Evolutionary conservation across 2,797 vertebrate species (phyloP).

Genomic region (Tragopan temminckii): DNA sequence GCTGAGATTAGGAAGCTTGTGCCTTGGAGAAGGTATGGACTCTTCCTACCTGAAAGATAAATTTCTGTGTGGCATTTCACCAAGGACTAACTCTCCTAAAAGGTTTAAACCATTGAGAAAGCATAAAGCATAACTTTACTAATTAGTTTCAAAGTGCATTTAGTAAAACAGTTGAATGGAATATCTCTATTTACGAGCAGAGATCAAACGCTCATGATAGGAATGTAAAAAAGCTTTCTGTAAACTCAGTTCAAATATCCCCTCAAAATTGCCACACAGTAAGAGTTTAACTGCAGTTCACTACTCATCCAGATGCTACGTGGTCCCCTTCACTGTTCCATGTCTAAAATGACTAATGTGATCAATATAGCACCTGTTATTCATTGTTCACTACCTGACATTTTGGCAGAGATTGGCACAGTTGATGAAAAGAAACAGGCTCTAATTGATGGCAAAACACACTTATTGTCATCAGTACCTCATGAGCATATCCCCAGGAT

Average conservation of each 20-base stretch:
- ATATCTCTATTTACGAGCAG: neutral
- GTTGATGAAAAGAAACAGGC: neutral
- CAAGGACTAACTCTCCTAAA: neutral
- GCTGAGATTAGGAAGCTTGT: neutral
- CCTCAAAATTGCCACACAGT: neutral
- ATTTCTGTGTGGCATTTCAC: neutral
- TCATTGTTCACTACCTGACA: neutral
- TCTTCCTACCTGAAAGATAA: neutral
- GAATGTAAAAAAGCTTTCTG: neutral
- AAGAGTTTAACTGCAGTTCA: neutral
- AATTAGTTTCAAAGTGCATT: neutral
- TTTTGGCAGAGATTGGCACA: neutral
- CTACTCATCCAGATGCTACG: neutral
- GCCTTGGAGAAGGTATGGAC: neutral
- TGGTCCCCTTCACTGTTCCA: neutral
- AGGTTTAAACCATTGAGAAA: neutral
- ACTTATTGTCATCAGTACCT: neutral
- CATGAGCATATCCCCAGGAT: fast-evolving
- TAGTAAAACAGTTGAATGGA: neutral
- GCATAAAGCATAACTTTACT: neutral
- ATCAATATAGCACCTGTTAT: neutral
- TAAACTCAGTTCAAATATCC: neutral
- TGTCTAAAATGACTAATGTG: neutral
- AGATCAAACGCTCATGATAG: neutral
- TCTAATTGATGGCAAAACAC: neutral